Percentiles rank a stretch among this genome's conserved stretches.
These are phyloP conservation scores for Parnassius smintheus DNA, from an alignment of 2,888 invertebrate species.

Conservation along the genomic window DNA sequence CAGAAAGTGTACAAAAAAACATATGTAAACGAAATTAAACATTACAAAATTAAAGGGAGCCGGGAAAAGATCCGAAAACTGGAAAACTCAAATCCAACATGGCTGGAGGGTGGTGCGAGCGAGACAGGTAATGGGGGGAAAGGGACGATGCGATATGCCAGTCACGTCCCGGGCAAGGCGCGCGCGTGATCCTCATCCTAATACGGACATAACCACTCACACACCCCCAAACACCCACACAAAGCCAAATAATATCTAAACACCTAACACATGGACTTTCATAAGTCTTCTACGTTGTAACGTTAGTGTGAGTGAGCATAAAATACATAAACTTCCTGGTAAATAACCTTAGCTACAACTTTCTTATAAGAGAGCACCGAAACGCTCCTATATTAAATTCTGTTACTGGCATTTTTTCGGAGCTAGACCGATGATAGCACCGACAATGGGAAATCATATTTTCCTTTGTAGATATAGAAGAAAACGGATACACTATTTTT, in stretches of 20 bases:
- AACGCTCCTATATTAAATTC: slow-evolving; percentile 76
- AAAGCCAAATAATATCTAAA: slow-evolving; percentile 52
- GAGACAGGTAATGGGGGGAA: slow-evolving; percentile 66
- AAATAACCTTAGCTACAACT: slow-evolving; percentile 74
- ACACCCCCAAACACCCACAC: slow-evolving; percentile 61
- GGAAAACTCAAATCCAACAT: slow-evolving; percentile 74
- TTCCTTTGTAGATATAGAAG: slow-evolving; percentile 50
- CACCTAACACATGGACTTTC: slow-evolving; percentile 51
- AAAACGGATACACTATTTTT: slow-evolving; percentile 55
- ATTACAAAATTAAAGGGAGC: slow-evolving; percentile 72
- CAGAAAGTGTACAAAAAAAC: slow-evolving; percentile 30
- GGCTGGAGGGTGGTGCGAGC: slow-evolving; percentile 73
- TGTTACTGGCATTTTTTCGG: slow-evolving; percentile 62
- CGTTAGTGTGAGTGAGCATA: slow-evolving; percentile 56
- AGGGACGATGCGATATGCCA: slow-evolving; percentile 77
- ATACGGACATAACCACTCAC: slow-evolving; percentile 70
- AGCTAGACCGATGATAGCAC: slow-evolving; percentile 55
- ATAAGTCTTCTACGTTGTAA: slow-evolving; percentile 43
- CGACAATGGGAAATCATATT: slow-evolving; percentile 66
- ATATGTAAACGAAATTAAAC: slow-evolving; percentile 60
- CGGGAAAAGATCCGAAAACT: slow-evolving; percentile 72
- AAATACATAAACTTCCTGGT: slow-evolving; percentile 76
- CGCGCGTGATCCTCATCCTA: slow-evolving; percentile 78
- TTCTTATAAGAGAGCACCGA: slow-evolving; percentile 64
- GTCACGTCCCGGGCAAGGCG: slow-evolving; percentile 78